These are phyloP conservation scores for Diadophis punctatus DNA, from an alignment of 2,113 vertebrate genomes.

Conservation along the genomic window DNA sequence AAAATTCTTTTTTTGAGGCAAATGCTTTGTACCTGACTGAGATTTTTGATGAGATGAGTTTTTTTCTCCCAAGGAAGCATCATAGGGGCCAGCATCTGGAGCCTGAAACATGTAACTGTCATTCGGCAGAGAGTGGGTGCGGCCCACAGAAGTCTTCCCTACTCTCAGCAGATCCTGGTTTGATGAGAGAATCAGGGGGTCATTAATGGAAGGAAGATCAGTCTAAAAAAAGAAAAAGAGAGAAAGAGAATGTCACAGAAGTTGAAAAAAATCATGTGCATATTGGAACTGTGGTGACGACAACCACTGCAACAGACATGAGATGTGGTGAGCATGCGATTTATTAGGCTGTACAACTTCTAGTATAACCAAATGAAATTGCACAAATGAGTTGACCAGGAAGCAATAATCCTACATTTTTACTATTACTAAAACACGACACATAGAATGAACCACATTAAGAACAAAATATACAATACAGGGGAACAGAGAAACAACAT, in stretches of 20 bases:
- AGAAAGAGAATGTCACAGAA: fast-evolving
- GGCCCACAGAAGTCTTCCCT: constrained; percentile 85
- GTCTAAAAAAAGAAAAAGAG: constrained; percentile 65
- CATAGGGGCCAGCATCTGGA: constrained; percentile 35
- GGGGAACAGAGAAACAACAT: constrained; percentile 51
- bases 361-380: constrained; percentile 26
- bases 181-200: constrained; percentile 34
- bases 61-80: constrained; percentile 45
- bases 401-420: constrained; percentile 15
- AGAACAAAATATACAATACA: constrained; percentile 6
- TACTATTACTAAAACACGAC: constrained; percentile 32
- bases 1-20: background rate
- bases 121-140: constrained; percentile 92
- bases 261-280: constrained; percentile 22
- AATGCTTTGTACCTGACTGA: constrained; percentile 68
- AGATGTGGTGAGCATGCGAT: constrained; percentile 59
- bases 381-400: constrained; percentile 57
- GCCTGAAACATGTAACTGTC: constrained; percentile 96
- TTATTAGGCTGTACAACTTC: constrained; percentile 19
- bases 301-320: constrained; percentile 55
- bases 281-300: constrained; percentile 39
- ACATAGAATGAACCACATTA: constrained; percentile 48
- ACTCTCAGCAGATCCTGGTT: constrained; percentile 80
- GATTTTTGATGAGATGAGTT: constrained; percentile 64
- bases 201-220: constrained; percentile 49